Base-by-base conservation (phyloP, 2,888 invertebrate genomes). In the Mythimna impura region DNA sequence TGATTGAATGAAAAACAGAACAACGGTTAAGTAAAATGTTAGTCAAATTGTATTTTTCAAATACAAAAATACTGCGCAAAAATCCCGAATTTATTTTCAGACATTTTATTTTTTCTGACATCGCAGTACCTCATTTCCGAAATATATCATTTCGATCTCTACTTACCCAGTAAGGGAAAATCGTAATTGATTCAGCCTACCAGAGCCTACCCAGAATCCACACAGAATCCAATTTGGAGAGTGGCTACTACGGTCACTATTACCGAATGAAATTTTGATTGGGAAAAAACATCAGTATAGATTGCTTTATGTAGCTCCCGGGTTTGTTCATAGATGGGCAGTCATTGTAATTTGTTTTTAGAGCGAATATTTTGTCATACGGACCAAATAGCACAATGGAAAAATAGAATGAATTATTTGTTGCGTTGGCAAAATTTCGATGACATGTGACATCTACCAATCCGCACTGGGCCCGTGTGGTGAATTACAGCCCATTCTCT, bases 191-290 rank as follows among this genome's bases (percentile, higher is more conserved):
- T 81, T 80, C 68, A 66, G 68, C 55, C 57, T 69, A 57, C 52
- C 67, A 76, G 58, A 61, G 61, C 30, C 47, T 57, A 68, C 54
- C 57, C 78, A 78, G 68, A 83, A 78, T 80, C 7, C 55, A 68
- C 12, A 64, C 79, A 73, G 67, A 83, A 85, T 83, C 73, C 87
- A 86, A 87, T 86, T 85, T 80, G 75, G 63, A 76, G 73, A 86
- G 87, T 86, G 84, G 77, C 67, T 57, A 64, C 76, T 60, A 78
- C 80, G 75, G 64, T 69, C 75, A 77, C 85, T 83, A 85, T 86
- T 81, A 81, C 85, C 40, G 63, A 73, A 86, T 87, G 87, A 85
- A 86, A 86, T 83, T 83, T 86, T 85, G 84, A 86, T 87, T 83
- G 85, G 74, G 76, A 79, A 85, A 80, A 86, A 77, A 74, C 78